Conservation (phyloP, 2,113 vertebrate species). For the Podocnemis expansa region DNA sequence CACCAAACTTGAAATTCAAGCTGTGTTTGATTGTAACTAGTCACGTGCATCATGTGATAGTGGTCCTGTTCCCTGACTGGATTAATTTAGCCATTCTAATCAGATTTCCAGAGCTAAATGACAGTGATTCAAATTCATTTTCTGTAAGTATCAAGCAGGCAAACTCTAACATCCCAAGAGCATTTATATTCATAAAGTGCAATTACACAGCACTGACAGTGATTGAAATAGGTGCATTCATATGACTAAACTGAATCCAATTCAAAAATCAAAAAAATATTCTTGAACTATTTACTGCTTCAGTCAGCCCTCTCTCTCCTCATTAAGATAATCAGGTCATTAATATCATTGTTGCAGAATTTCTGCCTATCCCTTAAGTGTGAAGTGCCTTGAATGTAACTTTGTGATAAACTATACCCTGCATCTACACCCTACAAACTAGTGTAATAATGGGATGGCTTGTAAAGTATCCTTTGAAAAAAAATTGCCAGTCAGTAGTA, state of each 20-base stretch:
- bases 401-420: neutral
- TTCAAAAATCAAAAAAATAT: fast-evolving
- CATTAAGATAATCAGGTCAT: neutral
- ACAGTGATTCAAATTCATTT: neutral
- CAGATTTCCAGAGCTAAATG: neutral
- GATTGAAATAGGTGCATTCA: neutral
- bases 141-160: neutral
- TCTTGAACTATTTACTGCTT: neutral
- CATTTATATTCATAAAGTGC: neutral
- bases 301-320: neutral
- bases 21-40: too few species aligned
- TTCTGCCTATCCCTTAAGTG: neutral
- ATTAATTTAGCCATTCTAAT: neutral
- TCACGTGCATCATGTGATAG: neutral
- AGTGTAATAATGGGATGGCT: neutral
- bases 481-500: too few species aligned
- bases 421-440: neutral
- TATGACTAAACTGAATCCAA: neutral
- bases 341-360: neutral
- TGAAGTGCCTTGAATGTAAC: neutral
- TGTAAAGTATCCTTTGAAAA: neutral
- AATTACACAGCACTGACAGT: neutral
- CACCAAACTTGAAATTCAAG: neutral
- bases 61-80: neutral
- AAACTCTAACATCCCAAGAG: neutral